phyloP scores from a whole-genome alignment of 2,888 invertebrate genomes.

The Ecliptopera silaceata region DNA sequence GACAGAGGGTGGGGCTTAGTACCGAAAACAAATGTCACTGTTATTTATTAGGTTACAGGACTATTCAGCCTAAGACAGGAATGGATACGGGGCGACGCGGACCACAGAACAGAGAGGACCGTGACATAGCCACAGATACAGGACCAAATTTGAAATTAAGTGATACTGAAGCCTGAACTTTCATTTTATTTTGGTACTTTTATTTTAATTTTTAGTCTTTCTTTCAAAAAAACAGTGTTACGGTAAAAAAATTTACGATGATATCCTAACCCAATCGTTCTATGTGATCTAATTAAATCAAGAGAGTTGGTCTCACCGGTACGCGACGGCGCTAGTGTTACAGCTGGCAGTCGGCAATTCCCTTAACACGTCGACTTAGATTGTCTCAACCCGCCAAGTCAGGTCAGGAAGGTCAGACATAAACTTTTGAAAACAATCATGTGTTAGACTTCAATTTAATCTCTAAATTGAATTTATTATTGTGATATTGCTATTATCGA shows the following conservation, averaged over 20 bases:
- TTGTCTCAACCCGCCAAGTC: slow-evolving; percentile 55
- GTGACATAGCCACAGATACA: slow-evolving; percentile 6
- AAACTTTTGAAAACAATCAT: slow-evolving; percentile 25
- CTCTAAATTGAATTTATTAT: too few relatives aligned
- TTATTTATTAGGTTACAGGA: slow-evolving; percentile 80
- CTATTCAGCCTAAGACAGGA: slow-evolving; percentile 77
- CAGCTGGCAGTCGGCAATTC: slow-evolving; percentile 54
- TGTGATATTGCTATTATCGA: neutral
- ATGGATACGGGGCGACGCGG: slow-evolving; percentile 45
- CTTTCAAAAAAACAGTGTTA: too few relatives aligned
- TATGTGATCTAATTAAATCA: slow-evolving; percentile 73
- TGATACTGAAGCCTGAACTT: slow-evolving; percentile 1
- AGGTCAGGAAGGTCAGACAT: slow-evolving; percentile 29
- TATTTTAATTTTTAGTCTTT: too few relatives aligned
- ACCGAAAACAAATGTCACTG: slow-evolving; percentile 82
- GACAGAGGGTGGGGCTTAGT: slow-evolving; percentile 82
- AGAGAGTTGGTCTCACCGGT: slow-evolving; percentile 41
- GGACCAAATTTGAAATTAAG: neutral
- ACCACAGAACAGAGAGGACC: too few relatives aligned
- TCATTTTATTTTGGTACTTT: too few relatives aligned
- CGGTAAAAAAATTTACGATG: slow-evolving; percentile 22
- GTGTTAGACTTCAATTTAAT: neutral
- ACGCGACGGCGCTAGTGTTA: slow-evolving; percentile 33
- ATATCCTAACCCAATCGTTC: slow-evolving; percentile 21
- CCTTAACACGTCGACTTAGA: slow-evolving; percentile 73